Evolutionary conservation across 2,113 vertebrate genomes (phyloP).

Genomic region (Empidonax traillii): DNA sequence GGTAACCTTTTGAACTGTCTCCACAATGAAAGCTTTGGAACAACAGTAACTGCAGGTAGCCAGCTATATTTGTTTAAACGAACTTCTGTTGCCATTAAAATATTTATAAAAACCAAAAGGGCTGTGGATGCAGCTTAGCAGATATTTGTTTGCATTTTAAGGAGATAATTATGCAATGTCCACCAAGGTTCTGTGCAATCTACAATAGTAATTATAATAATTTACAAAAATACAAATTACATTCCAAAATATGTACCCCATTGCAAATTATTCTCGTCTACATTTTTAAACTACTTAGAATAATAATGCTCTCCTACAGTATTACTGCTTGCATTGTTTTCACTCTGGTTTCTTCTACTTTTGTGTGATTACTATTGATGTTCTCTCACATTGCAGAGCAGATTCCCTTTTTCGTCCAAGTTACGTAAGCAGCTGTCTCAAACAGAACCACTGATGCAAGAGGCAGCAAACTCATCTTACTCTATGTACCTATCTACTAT

Average conservation of each 20-base stretch:
- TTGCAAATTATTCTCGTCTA: background rate
- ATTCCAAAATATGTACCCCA: background rate
- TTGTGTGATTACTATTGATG: background rate
- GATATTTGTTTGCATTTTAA: background rate
- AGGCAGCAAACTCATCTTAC: background rate
- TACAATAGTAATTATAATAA: background rate
- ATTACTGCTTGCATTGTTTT: background rate
- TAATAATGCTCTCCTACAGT: background rate
- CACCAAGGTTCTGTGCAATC: background rate
- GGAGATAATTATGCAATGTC: background rate
- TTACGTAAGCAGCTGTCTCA: background rate
- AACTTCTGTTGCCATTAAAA: background rate
- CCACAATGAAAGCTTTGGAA: background rate
- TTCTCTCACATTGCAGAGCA: background rate
- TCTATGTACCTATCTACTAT: background rate
- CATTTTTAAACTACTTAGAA: background rate
- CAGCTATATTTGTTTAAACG: background rate
- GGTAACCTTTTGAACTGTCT: background rate
- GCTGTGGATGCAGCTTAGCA: background rate
- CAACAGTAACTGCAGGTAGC: background rate
- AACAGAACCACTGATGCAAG: background rate
- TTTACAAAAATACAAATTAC: background rate
- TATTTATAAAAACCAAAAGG: background rate
- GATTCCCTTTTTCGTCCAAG: background rate
- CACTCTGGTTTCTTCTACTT: background rate